These are phyloP conservation scores for Bombyx huttoni DNA, from an alignment of 2,888 invertebrate genomes.

Conservation along the genomic window DNA sequence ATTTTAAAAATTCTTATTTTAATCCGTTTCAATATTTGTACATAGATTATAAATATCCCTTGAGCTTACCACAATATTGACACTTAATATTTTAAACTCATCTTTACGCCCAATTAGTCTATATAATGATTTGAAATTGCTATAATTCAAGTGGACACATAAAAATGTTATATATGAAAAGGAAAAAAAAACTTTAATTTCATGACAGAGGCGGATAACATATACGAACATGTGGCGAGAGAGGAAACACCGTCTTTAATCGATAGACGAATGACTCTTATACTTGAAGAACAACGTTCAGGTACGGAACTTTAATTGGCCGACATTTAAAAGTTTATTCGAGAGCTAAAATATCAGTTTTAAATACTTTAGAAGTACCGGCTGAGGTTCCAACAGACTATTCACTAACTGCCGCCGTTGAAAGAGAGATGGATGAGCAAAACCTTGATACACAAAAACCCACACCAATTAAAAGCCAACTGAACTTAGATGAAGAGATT, in stretches of 20 bases:
- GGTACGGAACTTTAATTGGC: slow-evolving; percentile 11
- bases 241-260: slow-evolving; percentile 39
- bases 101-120: too few relatives aligned
- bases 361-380: neutral
- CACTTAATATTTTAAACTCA: too few relatives aligned
- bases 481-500: slow-evolving; percentile 26
- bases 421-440: neutral
- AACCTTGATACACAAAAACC: neutral
- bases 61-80: too few relatives aligned
- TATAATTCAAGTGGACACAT: neutral
- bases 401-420: neutral
- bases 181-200: slow-evolving; percentile 14
- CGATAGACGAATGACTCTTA: slow-evolving; percentile 59
- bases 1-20: too few relatives aligned
- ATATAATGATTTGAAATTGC: too few relatives aligned
- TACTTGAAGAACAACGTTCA: slow-evolving; percentile 31
- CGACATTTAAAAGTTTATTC: slow-evolving; percentile 10
- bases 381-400: slow-evolving; percentile 4
- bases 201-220: slow-evolving; percentile 38
- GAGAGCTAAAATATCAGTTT: neutral
- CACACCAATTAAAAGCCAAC: neutral
- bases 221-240: slow-evolving; percentile 30
- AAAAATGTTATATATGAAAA: slow-evolving; percentile 6
- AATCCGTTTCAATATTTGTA: too few relatives aligned
- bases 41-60: too few relatives aligned